Percentiles rank a stretch among this genome's conserved stretches.
Evolutionary conservation across 2,888 invertebrate species (phyloP).

Genomic region (Habrosyne pyritoides): DNA sequence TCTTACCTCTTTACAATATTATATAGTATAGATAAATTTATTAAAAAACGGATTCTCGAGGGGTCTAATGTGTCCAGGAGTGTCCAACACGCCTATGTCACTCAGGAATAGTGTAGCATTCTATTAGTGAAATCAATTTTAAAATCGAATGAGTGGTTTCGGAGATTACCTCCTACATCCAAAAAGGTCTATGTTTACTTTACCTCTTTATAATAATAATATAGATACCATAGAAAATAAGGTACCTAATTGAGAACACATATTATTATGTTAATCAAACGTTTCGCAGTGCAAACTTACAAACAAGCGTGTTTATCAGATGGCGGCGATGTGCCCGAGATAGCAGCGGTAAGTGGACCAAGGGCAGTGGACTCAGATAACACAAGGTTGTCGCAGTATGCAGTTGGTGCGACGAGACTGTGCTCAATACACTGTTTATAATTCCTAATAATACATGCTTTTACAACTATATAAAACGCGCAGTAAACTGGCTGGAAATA

Average conservation of each 20-base stretch:
- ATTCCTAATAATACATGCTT: not conserved
- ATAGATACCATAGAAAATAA: too few species aligned
- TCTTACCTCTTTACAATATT: too few species aligned
- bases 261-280: not conserved
- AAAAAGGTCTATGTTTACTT: too few species aligned
- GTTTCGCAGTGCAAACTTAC: conserved; percentile 27
- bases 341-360: conserved; percentile 74
- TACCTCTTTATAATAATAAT: too few species aligned
- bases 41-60: too few species aligned
- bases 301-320: conserved; percentile 68
- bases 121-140: too few species aligned
- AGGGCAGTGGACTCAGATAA: conserved; percentile 74
- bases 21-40: too few species aligned
- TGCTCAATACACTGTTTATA: conserved; percentile 12
- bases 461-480: not conserved
- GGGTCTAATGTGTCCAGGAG: too few species aligned
- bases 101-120: too few species aligned
- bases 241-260: not conserved
- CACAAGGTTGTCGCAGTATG: conserved; percentile 63
- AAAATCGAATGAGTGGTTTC: too few species aligned
- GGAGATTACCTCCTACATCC: too few species aligned
- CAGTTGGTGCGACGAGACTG: conserved; percentile 17
- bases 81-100: too few species aligned
- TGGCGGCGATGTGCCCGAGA: conserved; percentile 68
- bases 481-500: not conserved